These are phyloP conservation scores for Iguana delicatissima DNA, from an alignment of 2,797 vertebrate species.

Conservation along the genomic window DNA sequence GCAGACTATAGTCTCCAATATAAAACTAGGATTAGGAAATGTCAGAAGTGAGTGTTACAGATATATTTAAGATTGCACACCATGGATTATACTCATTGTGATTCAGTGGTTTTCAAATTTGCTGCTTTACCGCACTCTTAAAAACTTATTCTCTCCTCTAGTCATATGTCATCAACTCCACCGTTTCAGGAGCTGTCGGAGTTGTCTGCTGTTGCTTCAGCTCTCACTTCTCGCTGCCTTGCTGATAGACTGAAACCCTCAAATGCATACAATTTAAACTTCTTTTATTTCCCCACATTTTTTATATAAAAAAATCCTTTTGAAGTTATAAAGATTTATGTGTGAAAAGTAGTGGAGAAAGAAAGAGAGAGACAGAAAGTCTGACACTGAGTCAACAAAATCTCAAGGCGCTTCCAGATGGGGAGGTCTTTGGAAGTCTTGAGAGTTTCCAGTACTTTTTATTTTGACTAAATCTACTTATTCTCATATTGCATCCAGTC, in stretches of 20 bases:
- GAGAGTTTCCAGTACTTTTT: too few relatives aligned
- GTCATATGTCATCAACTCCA: not conserved
- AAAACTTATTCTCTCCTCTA: not conserved
- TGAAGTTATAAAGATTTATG: constrained; percentile 6
- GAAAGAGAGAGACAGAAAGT: not conserved
- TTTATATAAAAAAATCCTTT: not conserved
- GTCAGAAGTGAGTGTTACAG: constrained; percentile 15
- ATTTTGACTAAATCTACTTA: too few relatives aligned
- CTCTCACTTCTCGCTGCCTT: constrained; percentile 24
- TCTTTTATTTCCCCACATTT: constrained; percentile 25
- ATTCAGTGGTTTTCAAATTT: constrained; percentile 32
- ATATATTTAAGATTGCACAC: constrained; percentile 6
- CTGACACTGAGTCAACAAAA: not conserved
- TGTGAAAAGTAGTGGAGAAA: not conserved
- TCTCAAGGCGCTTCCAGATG: too few relatives aligned
- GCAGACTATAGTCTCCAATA: not conserved
- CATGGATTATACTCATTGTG: not conserved
- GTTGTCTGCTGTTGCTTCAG: not conserved
- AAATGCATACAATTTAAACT: constrained; percentile 11
- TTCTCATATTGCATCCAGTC: too few relatives aligned
- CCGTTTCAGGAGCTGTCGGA: not conserved
- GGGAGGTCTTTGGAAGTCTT: not conserved
- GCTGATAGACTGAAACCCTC: constrained; percentile 30
- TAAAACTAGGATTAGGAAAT: not conserved
- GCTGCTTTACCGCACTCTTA: constrained; percentile 41